Percentiles rank a stretch among this genome's conserved stretches.
phyloP scores from a whole-genome alignment of 30 jellyfish, hydroid and myxozoan species.

The Turritopsis dohrnii region DNA sequence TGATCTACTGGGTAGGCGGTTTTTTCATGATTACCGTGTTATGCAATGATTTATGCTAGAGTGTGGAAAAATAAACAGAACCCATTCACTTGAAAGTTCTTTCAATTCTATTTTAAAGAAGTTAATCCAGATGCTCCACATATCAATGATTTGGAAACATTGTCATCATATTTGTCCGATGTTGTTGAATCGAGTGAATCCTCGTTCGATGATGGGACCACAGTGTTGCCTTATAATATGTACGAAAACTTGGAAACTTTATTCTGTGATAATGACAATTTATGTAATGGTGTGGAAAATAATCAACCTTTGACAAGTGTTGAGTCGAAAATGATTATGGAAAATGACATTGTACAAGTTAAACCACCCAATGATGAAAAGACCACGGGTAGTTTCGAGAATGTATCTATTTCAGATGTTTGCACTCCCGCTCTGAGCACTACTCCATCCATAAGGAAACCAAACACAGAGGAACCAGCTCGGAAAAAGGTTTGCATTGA shows the following conservation, averaged over 20 bases:
- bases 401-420: neutral
- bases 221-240: neutral
- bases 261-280: neutral
- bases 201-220: neutral
- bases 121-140: slow-evolving; percentile 26
- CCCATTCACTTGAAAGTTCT: neutral
- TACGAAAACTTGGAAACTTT: neutral
- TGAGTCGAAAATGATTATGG: neutral
- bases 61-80: too few relatives aligned
- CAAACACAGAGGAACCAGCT: slow-evolving; percentile 7
- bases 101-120: neutral
- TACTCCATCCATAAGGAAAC: neutral
- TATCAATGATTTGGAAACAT: neutral
- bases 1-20: slow-evolving; percentile 25
- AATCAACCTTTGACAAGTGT: neutral
- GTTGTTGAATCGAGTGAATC: neutral
- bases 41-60: too few relatives aligned
- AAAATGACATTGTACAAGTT: neutral
- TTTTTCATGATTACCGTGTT: too few relatives aligned
- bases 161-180: neutral
- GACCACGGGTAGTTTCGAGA: neutral
- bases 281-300: neutral
- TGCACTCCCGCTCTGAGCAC: neutral
- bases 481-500: slow-evolving; percentile 18
- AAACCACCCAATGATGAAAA: neutral